Conservation (phyloP, 2,888 invertebrate species). For the Tipula helvola region DNA sequence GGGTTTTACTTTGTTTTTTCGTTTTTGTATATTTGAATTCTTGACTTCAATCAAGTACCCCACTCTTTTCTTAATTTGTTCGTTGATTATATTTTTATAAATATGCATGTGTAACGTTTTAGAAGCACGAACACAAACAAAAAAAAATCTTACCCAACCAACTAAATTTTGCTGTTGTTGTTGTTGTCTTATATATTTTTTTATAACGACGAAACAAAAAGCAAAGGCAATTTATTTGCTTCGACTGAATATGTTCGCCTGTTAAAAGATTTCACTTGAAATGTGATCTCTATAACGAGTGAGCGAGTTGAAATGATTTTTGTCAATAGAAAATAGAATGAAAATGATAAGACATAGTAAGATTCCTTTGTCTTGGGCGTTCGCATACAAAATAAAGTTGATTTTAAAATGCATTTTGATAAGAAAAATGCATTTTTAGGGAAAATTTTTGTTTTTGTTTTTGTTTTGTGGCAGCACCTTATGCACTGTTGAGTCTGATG, state of each 20-base stretch:
- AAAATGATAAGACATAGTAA: neutral
- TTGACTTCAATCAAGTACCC: neutral
- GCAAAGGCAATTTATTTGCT: neutral
- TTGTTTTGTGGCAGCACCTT: neutral
- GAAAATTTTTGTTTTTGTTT: neutral
- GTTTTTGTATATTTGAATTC: neutral
- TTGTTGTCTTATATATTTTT: neutral
- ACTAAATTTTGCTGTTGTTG: neutral
- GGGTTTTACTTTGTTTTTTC: neutral
- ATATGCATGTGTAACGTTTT: neutral
- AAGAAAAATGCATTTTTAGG: conserved; percentile 8
- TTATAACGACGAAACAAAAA: no score
- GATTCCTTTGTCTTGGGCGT: neutral
- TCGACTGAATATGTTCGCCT: neutral
- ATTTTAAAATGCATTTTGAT: neutral
- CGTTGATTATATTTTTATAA: neutral
- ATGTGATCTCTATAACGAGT: neutral
- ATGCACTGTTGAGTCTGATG: neutral
- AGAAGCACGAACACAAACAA: neutral
- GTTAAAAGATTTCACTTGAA: conserved; percentile 8
- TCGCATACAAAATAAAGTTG: neutral
- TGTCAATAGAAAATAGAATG: conserved; percentile 8
- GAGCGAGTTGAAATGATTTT: conserved; percentile 8
- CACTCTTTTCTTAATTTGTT: neutral
- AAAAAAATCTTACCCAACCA: neutral